Evolutionary conservation across 2,113 vertebrate species (phyloP).

Genomic region (Takifugu bimaculatus): DNA sequence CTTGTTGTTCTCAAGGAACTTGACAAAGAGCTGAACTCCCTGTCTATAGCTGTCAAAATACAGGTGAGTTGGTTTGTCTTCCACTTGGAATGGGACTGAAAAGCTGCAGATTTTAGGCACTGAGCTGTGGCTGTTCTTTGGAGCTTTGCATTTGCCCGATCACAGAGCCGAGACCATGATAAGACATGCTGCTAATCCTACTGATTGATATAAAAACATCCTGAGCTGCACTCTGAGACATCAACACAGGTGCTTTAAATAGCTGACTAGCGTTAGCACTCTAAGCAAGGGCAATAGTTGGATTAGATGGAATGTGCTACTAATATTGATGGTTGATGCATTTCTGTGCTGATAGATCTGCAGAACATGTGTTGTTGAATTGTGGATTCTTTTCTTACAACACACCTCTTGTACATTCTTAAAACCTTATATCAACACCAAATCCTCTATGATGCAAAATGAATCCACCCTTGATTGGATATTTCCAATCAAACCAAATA

Average conservation of each 20-base stretch:
- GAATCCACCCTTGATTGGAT: no score
- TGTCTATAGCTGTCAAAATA: slow-evolving; percentile 77
- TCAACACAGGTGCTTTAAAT: slow-evolving; percentile 38
- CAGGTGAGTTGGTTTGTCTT: slow-evolving; percentile 65
- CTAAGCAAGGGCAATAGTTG: background rate
- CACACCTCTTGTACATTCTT: background rate
- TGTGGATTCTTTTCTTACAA: background rate
- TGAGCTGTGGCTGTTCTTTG: slow-evolving; percentile 3
- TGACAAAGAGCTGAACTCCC: slow-evolving; percentile 85
- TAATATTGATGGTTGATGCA: slow-evolving; percentile 36
- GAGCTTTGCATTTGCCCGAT: slow-evolving; percentile 2
- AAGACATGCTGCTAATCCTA: slow-evolving; percentile 40
- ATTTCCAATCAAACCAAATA: no score
- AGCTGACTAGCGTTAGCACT: slow-evolving; percentile 30
- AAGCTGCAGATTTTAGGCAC: slow-evolving; percentile 3
- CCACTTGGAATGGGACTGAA: slow-evolving; percentile 2
- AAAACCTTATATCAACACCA: background rate
- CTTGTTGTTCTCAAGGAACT: slow-evolving; percentile 76
- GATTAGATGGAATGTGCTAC: slow-evolving; percentile 18
- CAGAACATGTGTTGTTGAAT: background rate
- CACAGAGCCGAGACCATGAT: slow-evolving; percentile 19
- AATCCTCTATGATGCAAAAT: no score
- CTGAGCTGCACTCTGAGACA: slow-evolving; percentile 32
- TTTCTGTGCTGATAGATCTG: background rate
- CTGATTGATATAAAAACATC: slow-evolving; percentile 31